phyloP scores from a whole-genome alignment of 2,113 vertebrate genomes.

The Nyctibius bracteatus region DNA sequence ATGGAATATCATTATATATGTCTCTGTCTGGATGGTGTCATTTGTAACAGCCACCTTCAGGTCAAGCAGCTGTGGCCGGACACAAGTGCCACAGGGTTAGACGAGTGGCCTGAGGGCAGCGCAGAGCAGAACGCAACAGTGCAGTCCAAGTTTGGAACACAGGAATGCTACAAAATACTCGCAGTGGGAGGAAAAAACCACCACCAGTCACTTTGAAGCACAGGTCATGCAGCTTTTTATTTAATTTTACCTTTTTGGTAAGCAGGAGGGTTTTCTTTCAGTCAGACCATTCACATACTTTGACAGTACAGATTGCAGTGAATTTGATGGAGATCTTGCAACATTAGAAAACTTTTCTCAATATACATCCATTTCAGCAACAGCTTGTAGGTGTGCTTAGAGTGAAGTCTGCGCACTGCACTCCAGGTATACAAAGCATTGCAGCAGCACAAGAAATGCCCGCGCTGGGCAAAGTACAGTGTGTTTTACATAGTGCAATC shows the following conservation, averaged over 20 bases:
- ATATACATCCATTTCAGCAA: constrained; percentile 69
- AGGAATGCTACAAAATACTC: neutral
- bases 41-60: no score
- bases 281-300: constrained; percentile 59
- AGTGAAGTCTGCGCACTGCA: constrained; percentile 13
- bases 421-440: constrained; percentile 65
- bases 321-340: constrained; percentile 61
- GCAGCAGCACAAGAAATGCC: constrained; percentile 64
- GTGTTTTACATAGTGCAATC: constrained; percentile 68
- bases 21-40: no score
- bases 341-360: constrained; percentile 71
- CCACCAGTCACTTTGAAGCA: constrained; percentile 15
- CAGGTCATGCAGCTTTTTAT: constrained; percentile 74
- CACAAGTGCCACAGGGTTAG: no score
- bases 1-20: no score
- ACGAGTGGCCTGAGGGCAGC: no score
- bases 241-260: constrained; percentile 63
- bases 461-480: constrained; percentile 55
- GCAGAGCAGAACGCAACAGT: no score
- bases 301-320: constrained; percentile 63
- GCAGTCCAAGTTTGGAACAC: rapidly evolving
- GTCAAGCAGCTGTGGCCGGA: no score
- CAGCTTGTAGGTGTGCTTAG: constrained; percentile 53
- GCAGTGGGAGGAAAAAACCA: neutral
- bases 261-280: constrained; percentile 58